phyloP scores from a whole-genome alignment of 2,113 vertebrate species.

The Trachemys scripta region DNA sequence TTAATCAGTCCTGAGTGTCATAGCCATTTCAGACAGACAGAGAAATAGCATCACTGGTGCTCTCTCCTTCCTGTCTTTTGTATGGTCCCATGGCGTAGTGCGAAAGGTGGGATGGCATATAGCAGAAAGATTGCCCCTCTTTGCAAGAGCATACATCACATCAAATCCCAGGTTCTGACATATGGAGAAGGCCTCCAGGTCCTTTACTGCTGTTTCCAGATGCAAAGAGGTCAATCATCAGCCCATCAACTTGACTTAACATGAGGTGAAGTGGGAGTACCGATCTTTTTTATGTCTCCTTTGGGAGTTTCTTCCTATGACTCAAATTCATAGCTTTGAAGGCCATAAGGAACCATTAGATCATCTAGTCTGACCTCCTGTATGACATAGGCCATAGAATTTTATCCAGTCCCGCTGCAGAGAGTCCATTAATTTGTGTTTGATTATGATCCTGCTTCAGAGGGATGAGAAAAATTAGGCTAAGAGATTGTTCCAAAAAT shows the following conservation, averaged over 20 bases:
- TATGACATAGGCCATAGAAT: not conserved
- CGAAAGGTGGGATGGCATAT: not conserved
- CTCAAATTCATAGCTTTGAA: not conserved
- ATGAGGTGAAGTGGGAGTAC: not conserved
- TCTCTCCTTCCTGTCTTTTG: not conserved
- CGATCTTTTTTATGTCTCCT: constrained; percentile 22
- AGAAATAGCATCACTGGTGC: not conserved
- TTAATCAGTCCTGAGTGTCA: not conserved
- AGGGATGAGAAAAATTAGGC: not conserved
- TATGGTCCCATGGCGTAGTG: not conserved
- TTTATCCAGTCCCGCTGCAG: not conserved
- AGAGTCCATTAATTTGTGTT: not conserved
- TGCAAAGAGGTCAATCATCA: not conserved
- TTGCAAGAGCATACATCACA: not conserved
- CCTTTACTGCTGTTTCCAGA: not conserved
- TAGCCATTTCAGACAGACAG: not conserved
- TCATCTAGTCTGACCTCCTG: constrained; percentile 21
- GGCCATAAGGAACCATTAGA: not conserved
- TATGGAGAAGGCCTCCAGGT: not conserved
- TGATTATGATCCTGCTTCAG: rapidly evolving
- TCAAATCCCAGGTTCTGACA: not conserved
- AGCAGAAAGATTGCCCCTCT: not conserved
- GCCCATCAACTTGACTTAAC: not conserved
- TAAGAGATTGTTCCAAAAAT: not conserved
- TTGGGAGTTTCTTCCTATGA: not conserved